A percentile compares a stretch with the other conserved stretches of the same genome.
Conservation (phyloP, 2,113 vertebrate genomes). For the Irena cyanogastra region DNA sequence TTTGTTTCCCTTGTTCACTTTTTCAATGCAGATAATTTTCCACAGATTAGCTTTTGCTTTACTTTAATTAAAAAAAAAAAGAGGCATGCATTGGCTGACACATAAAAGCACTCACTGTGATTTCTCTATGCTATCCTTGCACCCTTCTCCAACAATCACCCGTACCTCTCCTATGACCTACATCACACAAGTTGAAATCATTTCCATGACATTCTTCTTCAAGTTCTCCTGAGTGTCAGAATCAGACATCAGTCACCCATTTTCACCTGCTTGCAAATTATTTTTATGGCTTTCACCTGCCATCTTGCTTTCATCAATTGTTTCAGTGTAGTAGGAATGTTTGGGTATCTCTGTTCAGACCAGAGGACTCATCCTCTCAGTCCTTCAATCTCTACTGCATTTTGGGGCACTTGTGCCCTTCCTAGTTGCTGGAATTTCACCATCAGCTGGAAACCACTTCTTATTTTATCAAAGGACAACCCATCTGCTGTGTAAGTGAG, state of each 20-base stretch:
- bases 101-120: neutral
- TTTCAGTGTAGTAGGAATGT: neutral
- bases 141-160: neutral
- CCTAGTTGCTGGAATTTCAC: neutral
- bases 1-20: neutral
- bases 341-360: neutral
- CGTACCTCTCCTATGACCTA: neutral
- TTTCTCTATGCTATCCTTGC: neutral
- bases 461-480: neutral
- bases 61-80: neutral
- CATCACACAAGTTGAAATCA: accelerated
- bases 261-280: neutral
- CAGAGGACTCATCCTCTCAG: neutral
- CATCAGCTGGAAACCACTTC: neutral
- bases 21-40: neutral
- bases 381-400: neutral
- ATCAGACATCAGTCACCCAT: neutral
- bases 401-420: neutral
- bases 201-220: neutral
- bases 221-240: neutral
- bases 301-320: neutral
- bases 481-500: neutral
- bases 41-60: neutral
- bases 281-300: neutral
- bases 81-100: neutral